Evolutionary conservation across 2,888 invertebrate genomes (phyloP).

Genomic region (Serrognathus titanus): DNA sequence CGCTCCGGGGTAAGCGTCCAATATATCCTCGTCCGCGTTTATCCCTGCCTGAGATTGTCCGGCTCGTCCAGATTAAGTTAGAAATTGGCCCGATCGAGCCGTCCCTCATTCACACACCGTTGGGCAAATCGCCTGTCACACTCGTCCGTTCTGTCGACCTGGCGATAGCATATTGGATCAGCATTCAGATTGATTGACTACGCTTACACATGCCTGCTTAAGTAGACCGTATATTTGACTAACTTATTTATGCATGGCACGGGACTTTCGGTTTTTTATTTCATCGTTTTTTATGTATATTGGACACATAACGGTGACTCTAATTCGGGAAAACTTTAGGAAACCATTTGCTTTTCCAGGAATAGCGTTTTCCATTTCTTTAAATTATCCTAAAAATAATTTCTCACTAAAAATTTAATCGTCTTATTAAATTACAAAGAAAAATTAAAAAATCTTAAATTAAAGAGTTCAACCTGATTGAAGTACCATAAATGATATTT

Average conservation of each 20-base stretch:
- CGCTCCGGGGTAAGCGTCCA: constrained; percentile 44
- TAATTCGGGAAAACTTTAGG: too few relatives aligned
- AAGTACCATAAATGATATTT: too few relatives aligned
- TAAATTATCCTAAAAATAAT: too few relatives aligned
- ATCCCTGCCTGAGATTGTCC: constrained; percentile 44
- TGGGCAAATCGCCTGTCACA: constrained; percentile 47
- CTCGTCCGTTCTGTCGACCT: constrained; percentile 31
- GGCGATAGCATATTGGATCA: constrained; percentile 34
- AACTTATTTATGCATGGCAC: constrained; percentile 13
- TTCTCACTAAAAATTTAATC: too few relatives aligned
- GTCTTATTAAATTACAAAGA: too few relatives aligned
- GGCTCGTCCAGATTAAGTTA: constrained; percentile 45
- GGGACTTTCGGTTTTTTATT: too few relatives aligned
- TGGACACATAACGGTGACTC: too few relatives aligned
- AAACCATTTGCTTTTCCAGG: too few relatives aligned
- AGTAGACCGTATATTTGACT: constrained; percentile 16
- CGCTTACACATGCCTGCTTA: constrained; percentile 24
- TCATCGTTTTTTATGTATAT: too few relatives aligned
- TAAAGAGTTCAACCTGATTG: too few relatives aligned
- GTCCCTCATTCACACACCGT: constrained; percentile 49
- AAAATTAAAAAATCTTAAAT: too few relatives aligned
- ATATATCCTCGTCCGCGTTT: constrained; percentile 43
- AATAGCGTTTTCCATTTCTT: too few relatives aligned
- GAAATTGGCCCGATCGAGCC: constrained; percentile 49
- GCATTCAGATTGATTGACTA: constrained; percentile 31